Evolutionary conservation across 2,797 vertebrate genomes (phyloP).

Genomic region (Chaetodon trifasciatus): DNA sequence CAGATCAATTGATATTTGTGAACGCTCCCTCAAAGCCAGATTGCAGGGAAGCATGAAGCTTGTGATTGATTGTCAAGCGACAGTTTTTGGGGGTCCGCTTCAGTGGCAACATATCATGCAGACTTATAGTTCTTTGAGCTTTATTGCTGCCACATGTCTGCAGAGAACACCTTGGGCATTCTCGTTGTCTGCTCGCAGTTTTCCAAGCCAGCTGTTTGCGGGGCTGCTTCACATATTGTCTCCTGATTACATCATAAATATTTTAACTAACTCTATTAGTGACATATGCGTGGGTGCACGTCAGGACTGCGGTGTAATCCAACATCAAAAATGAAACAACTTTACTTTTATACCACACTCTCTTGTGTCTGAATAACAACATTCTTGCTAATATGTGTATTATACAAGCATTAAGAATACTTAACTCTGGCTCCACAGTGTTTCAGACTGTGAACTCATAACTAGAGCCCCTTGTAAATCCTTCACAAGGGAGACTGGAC

Average conservation of each 20-base stretch:
- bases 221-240: conserved; percentile 64
- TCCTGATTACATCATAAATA: conserved; percentile 78
- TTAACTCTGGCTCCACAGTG: conserved; percentile 34
- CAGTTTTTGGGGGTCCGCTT: conserved; percentile 49
- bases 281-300: conserved; percentile 60
- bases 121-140: conserved; percentile 68
- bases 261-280: conserved; percentile 67
- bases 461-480: conserved; percentile 55
- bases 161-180: conserved; percentile 68
- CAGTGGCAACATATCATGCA: conserved; percentile 62
- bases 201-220: conserved; percentile 36
- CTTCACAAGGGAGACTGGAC: conserved; percentile 34
- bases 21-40: conserved; percentile 64
- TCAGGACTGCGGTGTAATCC: conserved; percentile 21
- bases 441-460: conserved; percentile 48
- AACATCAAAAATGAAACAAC: conserved; percentile 51
- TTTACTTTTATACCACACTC: conserved; percentile 41
- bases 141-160: conserved; percentile 76
- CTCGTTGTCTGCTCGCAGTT: conserved; percentile 60
- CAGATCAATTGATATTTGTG: conserved; percentile 63
- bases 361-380: conserved; percentile 17
- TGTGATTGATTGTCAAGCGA: conserved; percentile 72
- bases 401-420: conserved; percentile 53
- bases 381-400: conserved; percentile 44
- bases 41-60: conserved; percentile 59